These are phyloP conservation scores for Polydrusus tereticollis DNA, from an alignment of 2,888 invertebrate genomes.

Conservation along the genomic window DNA sequence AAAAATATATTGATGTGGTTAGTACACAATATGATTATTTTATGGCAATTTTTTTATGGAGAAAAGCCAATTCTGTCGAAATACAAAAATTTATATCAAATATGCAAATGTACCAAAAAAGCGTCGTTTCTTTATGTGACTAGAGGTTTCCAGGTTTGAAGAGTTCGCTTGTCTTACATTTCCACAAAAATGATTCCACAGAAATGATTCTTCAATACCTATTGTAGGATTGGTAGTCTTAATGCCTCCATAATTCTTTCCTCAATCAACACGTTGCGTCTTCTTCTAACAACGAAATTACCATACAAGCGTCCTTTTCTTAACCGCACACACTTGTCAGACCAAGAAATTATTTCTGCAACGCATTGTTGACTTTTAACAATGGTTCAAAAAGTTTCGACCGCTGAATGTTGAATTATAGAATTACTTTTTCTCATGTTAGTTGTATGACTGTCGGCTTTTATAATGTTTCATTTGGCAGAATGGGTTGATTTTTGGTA, in stretches of 20 bases:
- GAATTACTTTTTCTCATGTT: slow-evolving; percentile 21
- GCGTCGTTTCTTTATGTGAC: too few species aligned
- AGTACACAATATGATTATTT: too few species aligned
- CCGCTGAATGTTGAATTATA: slow-evolving; percentile 4
- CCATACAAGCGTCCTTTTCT: neutral
- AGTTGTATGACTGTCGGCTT: neutral
- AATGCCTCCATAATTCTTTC: slow-evolving; percentile 5
- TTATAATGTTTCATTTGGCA: slow-evolving; percentile 20
- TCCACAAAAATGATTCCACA: neutral
- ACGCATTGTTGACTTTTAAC: slow-evolving; percentile 32
- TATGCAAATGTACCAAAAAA: too few species aligned
- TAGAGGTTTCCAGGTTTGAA: too few species aligned
- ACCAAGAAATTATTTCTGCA: slow-evolving; percentile 32
- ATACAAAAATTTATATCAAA: too few species aligned
- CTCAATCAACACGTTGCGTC: slow-evolving; percentile 13
- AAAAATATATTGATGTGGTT: too few species aligned
- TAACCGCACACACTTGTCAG: slow-evolving; percentile 31
- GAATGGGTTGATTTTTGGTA: slow-evolving; percentile 20
- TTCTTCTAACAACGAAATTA: neutral
- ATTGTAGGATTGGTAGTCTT: neutral
- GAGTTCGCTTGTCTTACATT: too few species aligned
- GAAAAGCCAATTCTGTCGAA: too few species aligned
- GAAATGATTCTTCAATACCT: neutral
- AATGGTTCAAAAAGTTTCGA: slow-evolving; percentile 23
- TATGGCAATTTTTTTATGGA: too few species aligned